A percentile compares a stretch with the other conserved stretches of the same genome.
phyloP scores from a whole-genome alignment of 2,888 invertebrate species.

The Papilio protenor region DNA sequence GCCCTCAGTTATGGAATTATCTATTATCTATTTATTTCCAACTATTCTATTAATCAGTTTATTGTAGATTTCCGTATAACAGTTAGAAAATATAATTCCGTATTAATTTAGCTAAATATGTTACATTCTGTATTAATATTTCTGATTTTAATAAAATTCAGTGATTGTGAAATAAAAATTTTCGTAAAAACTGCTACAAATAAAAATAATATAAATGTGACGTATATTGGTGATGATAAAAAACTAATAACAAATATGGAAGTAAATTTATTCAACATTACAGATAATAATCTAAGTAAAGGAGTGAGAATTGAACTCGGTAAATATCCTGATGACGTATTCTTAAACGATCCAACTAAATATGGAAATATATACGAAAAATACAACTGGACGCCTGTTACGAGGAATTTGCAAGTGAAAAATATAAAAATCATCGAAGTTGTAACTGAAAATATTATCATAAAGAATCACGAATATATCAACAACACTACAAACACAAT shows the following conservation, averaged over 20 bases:
- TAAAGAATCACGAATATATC: constrained; percentile 58
- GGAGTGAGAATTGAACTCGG: constrained; percentile 66
- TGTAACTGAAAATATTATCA: constrained; percentile 54
- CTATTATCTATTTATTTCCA: constrained; percentile 11
- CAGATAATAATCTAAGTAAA: constrained; percentile 61
- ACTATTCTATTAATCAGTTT: neutral
- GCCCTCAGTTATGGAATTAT: neutral
- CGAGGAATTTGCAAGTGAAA: constrained; percentile 57
- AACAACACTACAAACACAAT: constrained; percentile 61
- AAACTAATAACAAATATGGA: constrained; percentile 64
- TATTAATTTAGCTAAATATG: neutral
- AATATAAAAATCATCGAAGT: constrained; percentile 59
- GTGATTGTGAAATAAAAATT: constrained; percentile 57
- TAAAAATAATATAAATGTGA: constrained; percentile 51
- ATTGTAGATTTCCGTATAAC: neutral
- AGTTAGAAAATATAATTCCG: neutral
- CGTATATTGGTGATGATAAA: constrained; percentile 55
- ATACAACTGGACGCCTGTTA: constrained; percentile 65
- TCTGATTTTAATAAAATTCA: constrained; percentile 40
- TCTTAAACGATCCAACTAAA: constrained; percentile 66
- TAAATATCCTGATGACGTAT: constrained; percentile 62
- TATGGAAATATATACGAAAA: constrained; percentile 62
- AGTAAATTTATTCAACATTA: constrained; percentile 63
- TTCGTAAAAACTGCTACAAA: constrained; percentile 57
- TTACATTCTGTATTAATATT: neutral